These are phyloP conservation scores for Eurytoma californica DNA, from an alignment of 2,888 invertebrate genomes.

Conservation along the genomic window DNA sequence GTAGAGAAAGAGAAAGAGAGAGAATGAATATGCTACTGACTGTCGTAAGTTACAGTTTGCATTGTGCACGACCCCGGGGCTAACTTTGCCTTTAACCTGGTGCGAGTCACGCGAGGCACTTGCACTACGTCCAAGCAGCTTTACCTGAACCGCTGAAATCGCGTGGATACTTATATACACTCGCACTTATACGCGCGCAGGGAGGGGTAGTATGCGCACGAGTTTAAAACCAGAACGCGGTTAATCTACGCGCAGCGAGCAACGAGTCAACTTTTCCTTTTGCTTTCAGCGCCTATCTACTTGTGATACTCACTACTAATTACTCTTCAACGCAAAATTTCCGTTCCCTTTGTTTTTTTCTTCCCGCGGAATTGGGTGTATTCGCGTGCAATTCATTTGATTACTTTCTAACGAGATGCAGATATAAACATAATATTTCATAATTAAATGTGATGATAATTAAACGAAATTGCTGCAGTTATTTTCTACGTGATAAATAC, in stretches of 20 bases:
- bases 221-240: neutral
- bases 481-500: too few species aligned
- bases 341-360: too few species aligned
- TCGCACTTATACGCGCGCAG: neutral
- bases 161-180: slow-evolving; percentile 4
- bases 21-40: slow-evolving; percentile 47
- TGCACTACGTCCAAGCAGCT: slow-evolving; percentile 62
- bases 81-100: slow-evolving; percentile 59
- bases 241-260: neutral
- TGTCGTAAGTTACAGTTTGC: slow-evolving; percentile 65
- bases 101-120: slow-evolving; percentile 55
- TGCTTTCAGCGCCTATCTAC: neutral
- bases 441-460: too few species aligned
- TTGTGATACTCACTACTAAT: neutral
- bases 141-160: slow-evolving; percentile 59
- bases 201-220: neutral
- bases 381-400: too few species aligned
- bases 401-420: too few species aligned
- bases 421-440: too few species aligned
- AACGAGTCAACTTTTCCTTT: neutral
- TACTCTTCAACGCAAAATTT: neutral
- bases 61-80: slow-evolving; percentile 63
- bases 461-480: too few species aligned
- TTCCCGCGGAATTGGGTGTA: too few species aligned
- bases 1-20: neutral